Base-by-base conservation (phyloP, 2,888 invertebrate species). In the Plagiodera versicolora region DNA sequence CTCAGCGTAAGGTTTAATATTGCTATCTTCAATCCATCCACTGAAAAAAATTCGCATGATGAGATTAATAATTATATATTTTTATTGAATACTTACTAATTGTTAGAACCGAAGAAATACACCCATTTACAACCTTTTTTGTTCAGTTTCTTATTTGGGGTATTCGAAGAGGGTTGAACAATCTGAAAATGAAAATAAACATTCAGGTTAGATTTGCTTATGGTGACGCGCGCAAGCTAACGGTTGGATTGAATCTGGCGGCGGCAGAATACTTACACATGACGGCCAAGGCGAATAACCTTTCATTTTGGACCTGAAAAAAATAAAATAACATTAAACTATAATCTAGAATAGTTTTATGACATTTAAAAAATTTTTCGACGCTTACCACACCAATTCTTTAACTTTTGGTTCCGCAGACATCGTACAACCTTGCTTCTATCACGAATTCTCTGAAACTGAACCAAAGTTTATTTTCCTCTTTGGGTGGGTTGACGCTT, bases 201-300 rank as follows among this genome's bases (percentile, higher is more conserved):
- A 60, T 49, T 55, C 56, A 67, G 67, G 64, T 61, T 67, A 67
- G 52, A 63, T 64, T 64, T 65, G 55, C 51, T 55, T 58, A 47
- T 56, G 59, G 66, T 59, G 52, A 54, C 67, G 64, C 64, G 60
- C 65, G 66, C 64, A 59, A 59, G 56, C 67, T 78, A 81, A 81
- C 80, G 79, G 81, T 80, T 79, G 78, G 73, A 71, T 74, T 74
- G 75, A 72, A 75, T 64, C 45, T 55, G 45, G 59, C 56, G 60
- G 62, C 59, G 61, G 63, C 68, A 70, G 69, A 69, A 74, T 79
- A 88, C 92, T 91, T 87, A 96, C 95, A 88, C 93, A 92, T 82
- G 94, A 95, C 67, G 97, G 96, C 97, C 97, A 97, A 68, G 95
- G 93, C 70, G 94, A 92, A 84, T 94, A 96, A 72, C 95, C 94